A percentile compares a stretch with the other conserved stretches of the same genome.
Conservation (phyloP, 2,888 invertebrate genomes). For the Drosophila sordidapex region DNA sequence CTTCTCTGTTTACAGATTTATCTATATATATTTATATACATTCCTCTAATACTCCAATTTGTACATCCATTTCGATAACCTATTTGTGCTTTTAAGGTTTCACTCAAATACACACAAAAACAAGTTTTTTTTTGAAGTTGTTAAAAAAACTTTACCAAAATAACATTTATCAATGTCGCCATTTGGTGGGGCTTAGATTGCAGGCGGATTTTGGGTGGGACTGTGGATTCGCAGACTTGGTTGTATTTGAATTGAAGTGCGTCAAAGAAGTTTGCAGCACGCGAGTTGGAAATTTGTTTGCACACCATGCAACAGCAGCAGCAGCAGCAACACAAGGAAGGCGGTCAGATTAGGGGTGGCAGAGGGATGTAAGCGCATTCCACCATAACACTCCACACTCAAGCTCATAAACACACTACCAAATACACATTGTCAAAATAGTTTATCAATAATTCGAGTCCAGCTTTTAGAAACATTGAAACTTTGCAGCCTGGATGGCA, state of each 20-base stretch:
- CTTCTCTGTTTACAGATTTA: background rate
- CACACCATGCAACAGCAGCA: constrained; percentile 18
- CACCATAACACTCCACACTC: background rate
- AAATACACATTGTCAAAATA: constrained; percentile 50
- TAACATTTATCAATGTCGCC: constrained; percentile 72
- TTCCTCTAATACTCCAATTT: constrained; percentile 22
- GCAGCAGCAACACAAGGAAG: constrained; percentile 2
- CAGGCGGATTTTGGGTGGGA: background rate
- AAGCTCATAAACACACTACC: background rate
- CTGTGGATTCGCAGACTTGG: constrained; percentile 10
- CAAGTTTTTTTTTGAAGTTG: constrained; percentile 21
- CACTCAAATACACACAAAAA: constrained; percentile 4
- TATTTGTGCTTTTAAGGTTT: constrained; percentile 14
- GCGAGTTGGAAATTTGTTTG: constrained; percentile 67
- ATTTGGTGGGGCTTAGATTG: background rate
- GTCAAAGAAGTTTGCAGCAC: constrained; percentile 66
- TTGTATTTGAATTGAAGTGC: constrained; percentile 56
- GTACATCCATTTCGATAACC: constrained; percentile 11
- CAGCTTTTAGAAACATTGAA: constrained; percentile 50
- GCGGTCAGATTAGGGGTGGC: background rate
- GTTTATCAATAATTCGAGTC: constrained; percentile 69
- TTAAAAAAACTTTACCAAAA: constrained; percentile 53
- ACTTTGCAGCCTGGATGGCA: constrained; percentile 38
- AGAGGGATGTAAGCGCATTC: background rate
- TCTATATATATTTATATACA: background rate